Conservation (phyloP, 2,797 vertebrate genomes). For the Rhabdomys pumilio region DNA sequence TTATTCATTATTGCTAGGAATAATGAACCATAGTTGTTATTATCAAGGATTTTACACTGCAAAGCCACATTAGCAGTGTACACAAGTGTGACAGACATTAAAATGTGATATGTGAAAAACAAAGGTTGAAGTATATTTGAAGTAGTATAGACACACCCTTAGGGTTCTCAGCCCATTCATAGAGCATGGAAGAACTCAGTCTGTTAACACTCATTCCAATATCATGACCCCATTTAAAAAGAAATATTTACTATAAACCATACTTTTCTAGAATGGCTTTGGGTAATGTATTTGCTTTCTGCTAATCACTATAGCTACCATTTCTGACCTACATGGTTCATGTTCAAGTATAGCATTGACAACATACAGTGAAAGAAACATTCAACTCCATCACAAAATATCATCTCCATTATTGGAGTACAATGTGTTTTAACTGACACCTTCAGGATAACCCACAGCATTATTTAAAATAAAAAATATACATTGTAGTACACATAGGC, state of each 20-base stretch:
- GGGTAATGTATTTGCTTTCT: neutral
- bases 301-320: neutral
- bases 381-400: neutral
- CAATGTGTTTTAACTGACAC: neutral
- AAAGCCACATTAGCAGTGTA: neutral
- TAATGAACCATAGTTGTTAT: neutral
- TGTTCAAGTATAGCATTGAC: neutral
- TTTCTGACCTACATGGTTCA: neutral
- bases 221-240: neutral
- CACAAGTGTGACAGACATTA: neutral
- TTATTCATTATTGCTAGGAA: slow-evolving; percentile 18
- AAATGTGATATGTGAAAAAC: neutral
- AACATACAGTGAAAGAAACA: neutral
- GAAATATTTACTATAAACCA: neutral
- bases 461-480: slow-evolving; percentile 8
- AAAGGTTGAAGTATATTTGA: neutral
- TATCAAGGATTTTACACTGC: slow-evolving; percentile 6
- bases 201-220: neutral
- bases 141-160: neutral
- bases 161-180: neutral
- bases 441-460: neutral
- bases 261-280: neutral
- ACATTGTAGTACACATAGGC: neutral
- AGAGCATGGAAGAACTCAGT: neutral
- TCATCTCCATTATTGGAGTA: neutral